Evolutionary conservation across 2,797 vertebrate genomes (phyloP), one percentile per base, ranked within the genome.

Genomic region (Notolepis coatsorum): DNA sequence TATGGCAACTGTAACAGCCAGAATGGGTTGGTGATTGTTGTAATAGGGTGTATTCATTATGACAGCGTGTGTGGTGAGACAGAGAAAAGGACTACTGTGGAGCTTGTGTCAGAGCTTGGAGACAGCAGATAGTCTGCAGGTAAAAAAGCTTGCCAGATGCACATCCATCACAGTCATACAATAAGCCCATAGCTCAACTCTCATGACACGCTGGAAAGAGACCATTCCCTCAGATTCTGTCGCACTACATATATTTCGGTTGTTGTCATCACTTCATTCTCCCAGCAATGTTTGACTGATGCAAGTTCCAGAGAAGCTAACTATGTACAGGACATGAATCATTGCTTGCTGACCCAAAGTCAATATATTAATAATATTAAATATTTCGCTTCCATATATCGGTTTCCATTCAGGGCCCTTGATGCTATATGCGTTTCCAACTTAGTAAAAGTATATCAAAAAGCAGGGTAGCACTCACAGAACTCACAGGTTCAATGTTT

Each of bases 161-260:
- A 31, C 75, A 73, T 78, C 67, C 57, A 68, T 75, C 60, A 73
- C 38, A 71, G 68, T 45, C 60, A 71, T 48, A 21, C 66, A 68
- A 56, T 35, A 49, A 64, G 55, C 5, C 63, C 43, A 41, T 20
- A 56, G 27, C 63, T 78, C 60, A 62, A 13, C 73, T 64, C 54
- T 63, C 47, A 21, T 61, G 65, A 73, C 67, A 73, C 27, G 38
- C 42, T 42, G 75, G 62, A 61, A 69, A 67, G 53, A 53, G 37
- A 71, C 66, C 15, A 47, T 9, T 49, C 55, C 73, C 71, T 20
- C 31, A 39, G 78, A 75, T 65, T 64, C 55, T 59, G 72, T 69
- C 68, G 70, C 52, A 37, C 53, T 65, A 70, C 70, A 73, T 80
- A 20, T 56, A 63, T 70, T 77, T 65, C 66, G 45, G 59, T 79